Evolutionary conservation across 2,113 vertebrate genomes (phyloP).

Genomic region (Synchiropus splendidus): DNA sequence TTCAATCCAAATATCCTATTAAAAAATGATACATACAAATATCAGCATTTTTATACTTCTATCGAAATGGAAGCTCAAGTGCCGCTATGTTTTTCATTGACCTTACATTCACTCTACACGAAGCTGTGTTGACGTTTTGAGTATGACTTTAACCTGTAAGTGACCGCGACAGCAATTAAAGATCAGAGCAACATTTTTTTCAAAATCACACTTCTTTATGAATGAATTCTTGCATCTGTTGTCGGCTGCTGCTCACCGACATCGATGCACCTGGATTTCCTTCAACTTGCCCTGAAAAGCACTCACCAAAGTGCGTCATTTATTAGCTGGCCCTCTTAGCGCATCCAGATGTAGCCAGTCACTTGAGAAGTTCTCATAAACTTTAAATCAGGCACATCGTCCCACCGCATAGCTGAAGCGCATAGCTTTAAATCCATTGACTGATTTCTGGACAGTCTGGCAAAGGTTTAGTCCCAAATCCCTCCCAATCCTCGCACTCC

Average conservation of each 20-base stretch:
- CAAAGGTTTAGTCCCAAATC: slow-evolving; percentile 21
- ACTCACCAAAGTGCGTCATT: slow-evolving; percentile 47
- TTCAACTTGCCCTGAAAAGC: slow-evolving; percentile 42
- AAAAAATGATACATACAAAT: no score
- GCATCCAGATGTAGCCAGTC: slow-evolving; percentile 57
- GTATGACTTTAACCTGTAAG: no score
- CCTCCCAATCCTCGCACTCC: slow-evolving; percentile 19
- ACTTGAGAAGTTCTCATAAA: slow-evolving; percentile 60
- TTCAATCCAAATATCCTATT: no score
- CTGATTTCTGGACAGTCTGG: slow-evolving; percentile 33
- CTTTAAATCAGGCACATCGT: slow-evolving; percentile 14
- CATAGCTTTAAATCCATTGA: slow-evolving; percentile 25
- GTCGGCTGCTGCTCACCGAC: slow-evolving; percentile 1
- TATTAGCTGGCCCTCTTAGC: slow-evolving; percentile 51
- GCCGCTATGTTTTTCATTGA: no score
- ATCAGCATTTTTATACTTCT: no score
- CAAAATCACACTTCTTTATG: no score
- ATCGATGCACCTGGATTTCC: slow-evolving; percentile 36
- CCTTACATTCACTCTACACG: no score
- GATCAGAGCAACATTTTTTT: no score
- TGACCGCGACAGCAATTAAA: no score
- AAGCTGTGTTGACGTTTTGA: no score
- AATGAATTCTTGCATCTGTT: no score
- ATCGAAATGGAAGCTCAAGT: no score
- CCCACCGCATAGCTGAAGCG: slow-evolving; percentile 1